Percentiles rank a stretch among this genome's conserved stretches.
Evolutionary conservation across 2,113 vertebrate species (phyloP).

Genomic region (Tautogolabrus adspersus): DNA sequence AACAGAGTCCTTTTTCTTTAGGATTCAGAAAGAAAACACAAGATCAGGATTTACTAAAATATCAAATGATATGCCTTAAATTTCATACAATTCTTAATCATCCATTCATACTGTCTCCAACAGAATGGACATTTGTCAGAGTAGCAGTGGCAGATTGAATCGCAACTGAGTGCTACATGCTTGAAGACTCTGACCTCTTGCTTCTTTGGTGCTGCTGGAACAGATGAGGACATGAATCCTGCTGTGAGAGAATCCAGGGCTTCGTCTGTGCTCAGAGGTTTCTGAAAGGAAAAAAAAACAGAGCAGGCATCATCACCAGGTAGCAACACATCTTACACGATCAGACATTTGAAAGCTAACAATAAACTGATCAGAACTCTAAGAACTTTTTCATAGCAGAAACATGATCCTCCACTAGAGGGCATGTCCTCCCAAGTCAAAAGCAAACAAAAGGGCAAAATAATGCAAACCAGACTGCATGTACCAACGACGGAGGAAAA

Average conservation of each 20-base stretch:
- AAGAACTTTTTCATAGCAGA: not conserved
- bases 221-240: constrained; percentile 70
- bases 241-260: constrained; percentile 79
- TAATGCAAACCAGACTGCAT: constrained; percentile 57
- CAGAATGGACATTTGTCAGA: not conserved
- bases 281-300: constrained; percentile 52
- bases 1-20: constrained; percentile 47
- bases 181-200: constrained; percentile 64
- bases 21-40: not conserved
- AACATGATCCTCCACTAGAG: constrained; percentile 67
- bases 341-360: not conserved
- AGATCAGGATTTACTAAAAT: not conserved
- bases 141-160: not conserved
- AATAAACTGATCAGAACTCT: not conserved
- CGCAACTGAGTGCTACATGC: constrained; percentile 23
- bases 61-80: too few relatives aligned
- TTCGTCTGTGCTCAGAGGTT: constrained; percentile 77
- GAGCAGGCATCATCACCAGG: not conserved
- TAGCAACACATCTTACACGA: not conserved
- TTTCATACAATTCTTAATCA: too few relatives aligned
- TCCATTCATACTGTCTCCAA: too few relatives aligned
- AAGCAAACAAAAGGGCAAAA: constrained; percentile 42
- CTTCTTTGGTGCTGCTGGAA: constrained; percentile 48
- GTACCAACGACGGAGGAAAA: constrained; percentile 60
- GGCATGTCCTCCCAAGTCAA: constrained; percentile 41